Evolutionary conservation across 2,797 vertebrate species (phyloP).

Genomic region (Passerculus sandwichensis): DNA sequence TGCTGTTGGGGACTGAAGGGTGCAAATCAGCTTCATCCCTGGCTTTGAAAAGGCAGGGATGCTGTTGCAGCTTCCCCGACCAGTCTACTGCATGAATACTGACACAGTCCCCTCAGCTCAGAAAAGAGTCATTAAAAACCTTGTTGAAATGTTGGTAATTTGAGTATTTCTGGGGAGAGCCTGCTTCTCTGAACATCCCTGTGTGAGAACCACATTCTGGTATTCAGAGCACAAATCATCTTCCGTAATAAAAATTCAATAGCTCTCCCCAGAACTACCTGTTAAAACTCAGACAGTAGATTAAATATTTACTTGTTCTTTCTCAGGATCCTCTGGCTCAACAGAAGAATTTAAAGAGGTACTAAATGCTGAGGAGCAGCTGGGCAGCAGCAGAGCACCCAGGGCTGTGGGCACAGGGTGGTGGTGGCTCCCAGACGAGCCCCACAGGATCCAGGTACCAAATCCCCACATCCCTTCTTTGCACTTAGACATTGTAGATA

Average conservation of each 20-base stretch:
- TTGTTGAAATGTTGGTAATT: not conserved
- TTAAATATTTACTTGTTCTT: constrained; percentile 64
- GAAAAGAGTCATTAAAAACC: not conserved
- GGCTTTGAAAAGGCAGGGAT: not conserved
- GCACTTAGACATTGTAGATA: not conserved
- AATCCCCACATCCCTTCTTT: accelerated
- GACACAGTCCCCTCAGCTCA: not conserved
- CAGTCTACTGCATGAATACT: accelerated
- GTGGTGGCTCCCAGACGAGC: not conserved
- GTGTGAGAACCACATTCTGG: not conserved
- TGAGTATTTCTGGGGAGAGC: not conserved
- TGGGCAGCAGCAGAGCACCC: not conserved
- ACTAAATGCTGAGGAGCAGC: not conserved
- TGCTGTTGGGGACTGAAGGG: not conserved
- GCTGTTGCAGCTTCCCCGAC: not conserved
- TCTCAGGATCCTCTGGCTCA: not conserved
- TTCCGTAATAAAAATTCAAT: constrained; percentile 32
- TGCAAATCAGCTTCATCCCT: not conserved
- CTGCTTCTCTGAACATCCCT: not conserved
- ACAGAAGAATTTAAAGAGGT: constrained; percentile 32
- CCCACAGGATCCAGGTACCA: accelerated
- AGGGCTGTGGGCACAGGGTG: not conserved
- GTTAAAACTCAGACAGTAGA: constrained; percentile 26
- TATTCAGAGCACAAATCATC: constrained; percentile 21
- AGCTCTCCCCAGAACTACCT: constrained; percentile 1